These are phyloP conservation scores for Ennomos quercinarius DNA, from an alignment of 2,888 invertebrate species.

Conservation along the genomic window DNA sequence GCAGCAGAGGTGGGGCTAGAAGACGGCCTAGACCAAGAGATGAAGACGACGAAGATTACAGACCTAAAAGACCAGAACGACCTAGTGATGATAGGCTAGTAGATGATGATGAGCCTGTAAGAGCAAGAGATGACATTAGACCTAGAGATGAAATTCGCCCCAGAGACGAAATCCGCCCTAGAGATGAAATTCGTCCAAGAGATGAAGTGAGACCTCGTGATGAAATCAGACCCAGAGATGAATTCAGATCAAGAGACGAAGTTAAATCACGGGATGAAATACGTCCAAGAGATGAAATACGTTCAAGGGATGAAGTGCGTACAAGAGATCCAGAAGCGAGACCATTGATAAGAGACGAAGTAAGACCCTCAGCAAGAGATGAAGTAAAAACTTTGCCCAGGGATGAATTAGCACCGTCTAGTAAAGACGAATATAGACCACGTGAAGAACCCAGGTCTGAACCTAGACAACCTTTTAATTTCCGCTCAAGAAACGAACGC, in stretches of 20 bases:
- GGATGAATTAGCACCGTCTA: constrained; percentile 2
- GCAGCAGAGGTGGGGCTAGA: constrained; percentile 53
- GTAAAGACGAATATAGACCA: constrained; percentile 48
- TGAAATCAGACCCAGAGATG: constrained; percentile 45
- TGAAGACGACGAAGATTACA: constrained; percentile 61
- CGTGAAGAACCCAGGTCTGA: constrained; percentile 53
- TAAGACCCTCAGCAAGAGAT: constrained; percentile 30
- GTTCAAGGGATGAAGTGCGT: constrained; percentile 46
- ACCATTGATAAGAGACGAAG: constrained; percentile 53
- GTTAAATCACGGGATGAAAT: constrained; percentile 43
- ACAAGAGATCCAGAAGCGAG: constrained; percentile 49
- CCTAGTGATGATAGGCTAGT: constrained; percentile 46
- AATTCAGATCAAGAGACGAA: constrained; percentile 38
- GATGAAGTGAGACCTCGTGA: constrained; percentile 53
- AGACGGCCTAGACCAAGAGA: constrained; percentile 63
- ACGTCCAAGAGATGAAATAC: constrained; percentile 44
- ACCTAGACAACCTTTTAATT: constrained; percentile 28
- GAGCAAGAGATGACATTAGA: constrained; percentile 44
- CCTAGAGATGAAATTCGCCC: constrained; percentile 45
- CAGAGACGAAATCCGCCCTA: constrained; percentile 39
- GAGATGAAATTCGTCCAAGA: constrained; percentile 51
- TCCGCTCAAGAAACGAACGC: constrained; percentile 43
- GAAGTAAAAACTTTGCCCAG: constrained; percentile 30
- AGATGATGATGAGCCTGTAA: constrained; percentile 39
- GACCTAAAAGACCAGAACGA: constrained; percentile 45